Base-by-base conservation (phyloP, 2,113 vertebrate species). In the Leptocoma aspasia region DNA sequence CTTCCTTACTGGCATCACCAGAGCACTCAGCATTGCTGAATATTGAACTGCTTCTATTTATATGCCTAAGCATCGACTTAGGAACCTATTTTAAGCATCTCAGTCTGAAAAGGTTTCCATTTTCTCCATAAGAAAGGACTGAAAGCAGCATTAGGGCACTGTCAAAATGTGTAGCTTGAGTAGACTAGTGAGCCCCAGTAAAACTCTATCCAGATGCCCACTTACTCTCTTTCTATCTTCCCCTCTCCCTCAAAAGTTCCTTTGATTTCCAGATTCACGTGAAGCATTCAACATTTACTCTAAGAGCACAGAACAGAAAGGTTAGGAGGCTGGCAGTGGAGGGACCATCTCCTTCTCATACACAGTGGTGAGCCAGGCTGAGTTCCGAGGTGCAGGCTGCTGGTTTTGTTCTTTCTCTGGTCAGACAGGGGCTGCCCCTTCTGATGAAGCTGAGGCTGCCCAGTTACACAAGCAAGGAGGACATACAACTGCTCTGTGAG, bases 11-110 rank as follows among this genome's bases (percentile, higher is more conserved):
- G 37, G 61, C 73, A 92, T 50, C 70, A 80, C 39, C 90, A 94
- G 73, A 95, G 90, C 45, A 76, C 45, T 91, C 82, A 85, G 70
- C 76, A 85, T 30, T 65, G 66, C 84, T 91, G 78, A 92, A 91
- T 92, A 95, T 84, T 24, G 86, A 94, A 76, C 57, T 79, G 53
- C 18, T 79, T 92, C 89, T 94, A 91, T 95, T 95, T 95, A 92
- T 90, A 86, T 42, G 47, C 41, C 65, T 71, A 93, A 83, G 39
- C 81, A 87, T 91, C 0, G 17, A 86, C 68, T 95, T 82, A 82
- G 27, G 45, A 85, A 21, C 50, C 73, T 96, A 90, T 91, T 91
- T 95, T 96, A 89, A 91, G 81, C 70, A 89, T 37, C 49, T 89
- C 61, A 45, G 41, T 79, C 91, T 87, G 89, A 92, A 89, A 81